Conservation (phyloP, 2,888 invertebrate species). For the Bedellia somnulentella region DNA sequence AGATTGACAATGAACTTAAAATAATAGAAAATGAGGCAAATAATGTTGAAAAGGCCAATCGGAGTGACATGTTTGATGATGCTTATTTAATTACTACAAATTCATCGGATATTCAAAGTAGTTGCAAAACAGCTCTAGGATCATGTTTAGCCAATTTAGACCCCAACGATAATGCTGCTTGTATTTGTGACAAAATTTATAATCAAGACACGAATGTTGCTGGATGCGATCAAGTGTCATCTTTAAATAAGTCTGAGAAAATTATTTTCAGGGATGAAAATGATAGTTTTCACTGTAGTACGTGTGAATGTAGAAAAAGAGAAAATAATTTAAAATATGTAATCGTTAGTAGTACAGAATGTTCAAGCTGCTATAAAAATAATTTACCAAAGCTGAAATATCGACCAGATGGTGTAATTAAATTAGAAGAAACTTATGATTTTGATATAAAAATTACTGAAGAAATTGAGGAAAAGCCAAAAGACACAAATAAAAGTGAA, state of each 20-base stretch:
- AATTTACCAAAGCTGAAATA: conserved; percentile 22
- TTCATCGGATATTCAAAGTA: no score
- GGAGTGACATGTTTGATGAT: no score
- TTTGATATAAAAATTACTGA: conserved; percentile 16
- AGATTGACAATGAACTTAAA: neutral
- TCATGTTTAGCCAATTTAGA: no score
- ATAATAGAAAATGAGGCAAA: conserved; percentile 2
- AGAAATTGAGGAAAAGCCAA: no score
- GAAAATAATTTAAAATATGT: no score
- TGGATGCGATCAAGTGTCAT: neutral
- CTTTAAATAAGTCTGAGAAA: neutral
- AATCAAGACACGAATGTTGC: neutral
- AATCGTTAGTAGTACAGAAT: no score
- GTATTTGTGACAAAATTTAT: no score
- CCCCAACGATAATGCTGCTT: no score
- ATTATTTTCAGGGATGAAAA: neutral
- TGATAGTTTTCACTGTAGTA: neutral
- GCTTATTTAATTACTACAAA: no score
- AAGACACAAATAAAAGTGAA: neutral
- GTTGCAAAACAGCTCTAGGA: no score
- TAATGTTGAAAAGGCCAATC: conserved; percentile 7
- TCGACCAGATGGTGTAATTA: conserved; percentile 29
- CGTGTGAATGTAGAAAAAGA: neutral
- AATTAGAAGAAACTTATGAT: conserved; percentile 32
- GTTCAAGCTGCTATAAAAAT: no score